Evolutionary conservation across 1,140 invertebrate genomes (phyloP).

Genomic region (Magallana ariakensis): DNA sequence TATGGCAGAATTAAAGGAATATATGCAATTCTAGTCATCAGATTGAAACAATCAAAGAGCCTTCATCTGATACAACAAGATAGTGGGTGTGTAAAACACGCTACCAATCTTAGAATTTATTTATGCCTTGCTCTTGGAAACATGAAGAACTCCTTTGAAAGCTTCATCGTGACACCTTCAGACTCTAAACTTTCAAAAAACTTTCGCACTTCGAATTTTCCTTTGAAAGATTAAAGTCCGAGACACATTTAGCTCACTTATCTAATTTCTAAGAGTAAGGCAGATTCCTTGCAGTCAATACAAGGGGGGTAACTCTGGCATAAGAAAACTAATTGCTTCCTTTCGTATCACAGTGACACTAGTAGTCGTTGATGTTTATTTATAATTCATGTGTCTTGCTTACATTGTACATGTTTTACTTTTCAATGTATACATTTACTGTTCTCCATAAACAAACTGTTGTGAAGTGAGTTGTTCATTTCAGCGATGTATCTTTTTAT

Average conservation of each 20-base stretch:
- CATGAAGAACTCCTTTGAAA: neutral
- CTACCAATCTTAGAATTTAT: neutral
- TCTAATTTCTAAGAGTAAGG: neutral
- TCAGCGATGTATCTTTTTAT: too few relatives aligned
- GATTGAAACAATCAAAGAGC: constrained; percentile 8
- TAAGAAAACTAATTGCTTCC: neutral
- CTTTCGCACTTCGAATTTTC: constrained; percentile 19
- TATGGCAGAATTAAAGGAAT: neutral
- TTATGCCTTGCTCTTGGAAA: neutral
- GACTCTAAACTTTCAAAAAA: constrained; percentile 22
- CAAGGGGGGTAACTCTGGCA: constrained; percentile 8
- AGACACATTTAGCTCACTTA: neutral
- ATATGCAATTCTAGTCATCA: constrained; percentile 22
- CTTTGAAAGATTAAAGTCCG: constrained; percentile 21
- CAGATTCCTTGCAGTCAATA: neutral
- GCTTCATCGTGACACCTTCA: neutral
- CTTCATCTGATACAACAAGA: neutral
- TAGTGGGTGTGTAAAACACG: neutral
- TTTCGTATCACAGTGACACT: neutral
- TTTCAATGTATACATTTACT: too few relatives aligned
- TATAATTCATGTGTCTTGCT: too few relatives aligned
- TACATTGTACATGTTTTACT: too few relatives aligned
- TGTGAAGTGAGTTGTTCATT: too few relatives aligned
- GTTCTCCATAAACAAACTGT: too few relatives aligned
- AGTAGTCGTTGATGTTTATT: too few relatives aligned